Evolutionary conservation across 2,113 vertebrate genomes (phyloP), one percentile per base, ranked within the genome.

Genomic region (human (Homo sapiens)): DNA sequence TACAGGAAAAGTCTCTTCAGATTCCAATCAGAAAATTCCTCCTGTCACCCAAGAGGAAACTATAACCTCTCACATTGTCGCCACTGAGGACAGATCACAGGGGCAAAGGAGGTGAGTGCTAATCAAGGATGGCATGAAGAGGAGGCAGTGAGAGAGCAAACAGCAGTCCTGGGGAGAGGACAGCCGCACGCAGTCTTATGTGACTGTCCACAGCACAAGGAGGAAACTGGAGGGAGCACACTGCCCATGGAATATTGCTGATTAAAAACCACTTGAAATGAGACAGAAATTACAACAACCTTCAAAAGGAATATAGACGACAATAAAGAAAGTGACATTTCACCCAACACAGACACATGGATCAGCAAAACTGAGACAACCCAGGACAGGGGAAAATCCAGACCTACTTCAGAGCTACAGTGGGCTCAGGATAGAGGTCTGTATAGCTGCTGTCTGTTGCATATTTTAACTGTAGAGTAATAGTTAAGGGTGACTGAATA

Each of bases 41-140:
- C 38, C 16, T 57, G 43, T 64, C 23, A 80, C 87, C 16, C 18
- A 73, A 12, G 52, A 82, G n/a, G 40, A 88, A 35, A 38, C 27
- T 68, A 5, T 25, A 61, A 55, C 5, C 38, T 55, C 75, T 73
- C 10, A 4, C 27, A 3, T 32, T 27, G 48, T 10, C 20, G 11
- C 25, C 2, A 0, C 43, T 32, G 13, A 64, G 35, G 17, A 35
- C 30, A 76, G 48, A 27, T 11, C 23, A 2, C 14, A 11, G 68
- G n/a, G 20, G 11, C 75, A 76, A 38, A 43, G 45, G 48, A 81
- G 12, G 25, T 16, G 4, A 14, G 27, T 38, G 43, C 1, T 6
- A 3, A n/a, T 43, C 2, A 0, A 57, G 32, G 17, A 30, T 11
- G 14, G 23, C 4, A 4, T 2, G 9, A 50, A 14, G 1, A 66